Evolutionary conservation across 2,113 vertebrate species (phyloP), one percentile per base, ranked within the genome.

Genomic region (Cyrtonyx montezumae): DNA sequence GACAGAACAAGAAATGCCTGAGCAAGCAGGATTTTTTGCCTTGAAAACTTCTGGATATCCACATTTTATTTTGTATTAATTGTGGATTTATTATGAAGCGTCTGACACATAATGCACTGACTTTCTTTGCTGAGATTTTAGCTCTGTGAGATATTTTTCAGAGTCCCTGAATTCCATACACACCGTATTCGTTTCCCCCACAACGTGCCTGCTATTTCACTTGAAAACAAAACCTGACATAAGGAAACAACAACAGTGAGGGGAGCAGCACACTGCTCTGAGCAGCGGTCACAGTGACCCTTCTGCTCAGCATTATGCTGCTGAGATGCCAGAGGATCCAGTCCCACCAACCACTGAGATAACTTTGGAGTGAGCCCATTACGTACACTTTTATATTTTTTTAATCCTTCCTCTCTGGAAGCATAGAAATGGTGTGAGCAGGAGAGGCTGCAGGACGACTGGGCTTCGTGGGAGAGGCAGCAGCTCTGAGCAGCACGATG

Each of bases 231-330:
- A 84, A 67, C 34, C 45, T 20, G 78, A 91, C 51, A 51, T 18
- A 28, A 77, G 69, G 65, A 87, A 83, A 45, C 75, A 34, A 93
- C 30, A 36, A 76, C 18, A 53, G 61, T 32, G 66, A 83, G 70
- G 66, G 61, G 86, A 91, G 55, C 36, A 89, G 87, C 67, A 46
- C 8, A 84, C 63, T 40, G 3, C 2, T 43, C 63, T n/a, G 65
- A 75, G 78, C 84, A 2, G 46, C 34, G 79, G 94, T 93, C 95
- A 90, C 55, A 4, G 67, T 68, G 88, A 95, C 92, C 76, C 63
- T 75, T 14, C 30, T 46, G 66, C 61, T 84, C 62, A 26, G 40
- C 2, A 18, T 7, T 34, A 17, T 23, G 37, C 69, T 3, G 58
- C 66, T 8, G 13, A 63, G 46, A 84, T 75, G 76, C 68, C 81